Conservation (phyloP, 2,888 invertebrate genomes). For the Allacma fusca region DNA sequence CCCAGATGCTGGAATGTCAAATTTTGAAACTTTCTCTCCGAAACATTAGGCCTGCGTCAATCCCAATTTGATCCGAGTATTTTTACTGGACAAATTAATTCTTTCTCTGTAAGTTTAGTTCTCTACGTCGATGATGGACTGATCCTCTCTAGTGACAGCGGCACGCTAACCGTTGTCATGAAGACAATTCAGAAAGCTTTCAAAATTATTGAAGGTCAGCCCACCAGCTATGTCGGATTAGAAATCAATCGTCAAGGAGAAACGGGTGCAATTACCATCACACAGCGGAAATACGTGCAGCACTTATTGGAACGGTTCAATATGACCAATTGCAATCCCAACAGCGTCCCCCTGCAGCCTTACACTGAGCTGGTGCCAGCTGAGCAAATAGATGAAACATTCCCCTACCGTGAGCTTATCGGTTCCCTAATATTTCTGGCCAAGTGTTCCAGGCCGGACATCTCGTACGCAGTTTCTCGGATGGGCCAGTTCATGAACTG, state of each 20-base stretch:
- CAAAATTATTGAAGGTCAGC: constrained; percentile 7
- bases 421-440: constrained; percentile 58
- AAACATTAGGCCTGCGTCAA: constrained; percentile 35
- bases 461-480: constrained; percentile 51
- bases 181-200: constrained; percentile 25
- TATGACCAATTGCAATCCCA: constrained; percentile 35
- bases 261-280: constrained; percentile 7
- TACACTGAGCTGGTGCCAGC: constrained; percentile 31
- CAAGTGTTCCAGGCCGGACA: constrained; percentile 52
- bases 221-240: constrained; percentile 42
- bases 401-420: constrained; percentile 50
- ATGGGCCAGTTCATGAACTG: constrained; percentile 54
- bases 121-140: constrained; percentile 51
- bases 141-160: background rate
- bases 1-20: constrained; percentile 53
- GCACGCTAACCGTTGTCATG: constrained; percentile 1
- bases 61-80: constrained; percentile 40
- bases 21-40: constrained; percentile 41
- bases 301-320: constrained; percentile 32
- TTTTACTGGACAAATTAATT: constrained; percentile 16
- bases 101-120: background rate
- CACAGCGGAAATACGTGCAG: constrained; percentile 24
- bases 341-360: constrained; percentile 38
- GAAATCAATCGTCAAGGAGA: constrained; percentile 28
- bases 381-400: background rate